phyloP scores from a whole-genome alignment of 2,113 vertebrate species.

The Dasyprocta punctata region DNA sequence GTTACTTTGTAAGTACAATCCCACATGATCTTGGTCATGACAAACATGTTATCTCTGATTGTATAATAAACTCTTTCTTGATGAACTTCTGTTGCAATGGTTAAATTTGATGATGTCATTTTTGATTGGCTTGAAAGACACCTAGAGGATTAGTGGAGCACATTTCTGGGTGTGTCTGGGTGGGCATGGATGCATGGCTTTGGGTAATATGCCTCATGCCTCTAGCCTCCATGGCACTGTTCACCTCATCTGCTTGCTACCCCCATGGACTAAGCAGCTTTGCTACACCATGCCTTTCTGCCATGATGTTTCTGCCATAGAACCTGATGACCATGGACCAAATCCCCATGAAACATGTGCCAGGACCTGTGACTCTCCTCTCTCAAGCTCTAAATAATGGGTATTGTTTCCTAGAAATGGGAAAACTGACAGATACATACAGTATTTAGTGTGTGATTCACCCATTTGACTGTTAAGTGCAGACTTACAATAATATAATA shows the following conservation, averaged over 20 bases:
- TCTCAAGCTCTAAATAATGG: background rate
- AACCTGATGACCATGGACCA: background rate
- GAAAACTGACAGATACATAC: background rate
- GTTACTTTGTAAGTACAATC: background rate
- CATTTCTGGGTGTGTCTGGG: background rate
- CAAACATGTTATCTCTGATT: background rate
- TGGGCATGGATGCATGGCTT: background rate
- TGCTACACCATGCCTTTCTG: no score
- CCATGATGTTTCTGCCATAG: no score
- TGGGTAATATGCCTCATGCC: background rate
- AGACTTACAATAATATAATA: background rate
- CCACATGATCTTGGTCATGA: background rate
- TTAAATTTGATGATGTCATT: background rate
- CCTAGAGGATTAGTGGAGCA: background rate
- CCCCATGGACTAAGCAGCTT: no score
- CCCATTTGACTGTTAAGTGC: background rate
- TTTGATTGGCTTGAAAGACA: background rate
- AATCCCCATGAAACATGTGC: background rate
- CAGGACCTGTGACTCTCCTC: background rate
- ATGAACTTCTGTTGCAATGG: background rate
- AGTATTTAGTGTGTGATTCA: background rate
- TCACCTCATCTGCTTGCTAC: background rate
- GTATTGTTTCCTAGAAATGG: background rate
- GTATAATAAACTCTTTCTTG: background rate
- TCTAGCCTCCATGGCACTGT: background rate